Base-by-base conservation (phyloP, 2,113 vertebrate genomes). In the Solenodon paradoxus region DNA sequence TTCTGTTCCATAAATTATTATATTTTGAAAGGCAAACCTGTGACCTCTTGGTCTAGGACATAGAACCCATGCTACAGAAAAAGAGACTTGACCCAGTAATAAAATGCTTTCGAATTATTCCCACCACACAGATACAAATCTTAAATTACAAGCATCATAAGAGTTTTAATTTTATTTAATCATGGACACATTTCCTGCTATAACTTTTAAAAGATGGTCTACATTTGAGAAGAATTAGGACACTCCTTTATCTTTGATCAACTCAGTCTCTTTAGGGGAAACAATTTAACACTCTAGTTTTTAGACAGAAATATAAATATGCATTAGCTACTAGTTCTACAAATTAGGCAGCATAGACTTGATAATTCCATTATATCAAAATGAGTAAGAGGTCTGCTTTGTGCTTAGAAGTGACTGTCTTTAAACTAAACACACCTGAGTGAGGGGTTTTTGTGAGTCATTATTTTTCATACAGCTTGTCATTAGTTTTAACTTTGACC, bases 181-280 rank as follows among this genome's bases (percentile, higher is more conserved):
- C 55, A 53, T 49, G 66, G 75, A 69, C 74, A 59, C 0, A 12
- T 91, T 95, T 95, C 81, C 81, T 84, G 47, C 32, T 93, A 32
- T 75, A 93, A 87, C 87, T 95, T 96, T 93, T 95, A 8, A 95
- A 97, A 89, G 86, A 95, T 92, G 87, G 94, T 96, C 94, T 96
- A 81, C 96, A 96, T 96, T 97, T 74, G 94, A 89, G 95, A 96
- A 96, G 95, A 97, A 97, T 97, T 96, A 97, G 94, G 95, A 94
- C 96, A 81, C 59, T 63, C 80, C n/a, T 85, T 17, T 88, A 90
- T 94, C 96, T 97, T 97, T 97, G 96, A 97, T 97, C 94, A 96
- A 83, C 75, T 94, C 78, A 42, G 0, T 92, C 90, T 97, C 90
- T 95, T 94, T 77, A 91, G 95, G 90, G 75, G 85, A 94, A 94